Evolutionary conservation across 2,888 invertebrate species (phyloP), one percentile per base, ranked within the genome.

Genomic region (Pollenia angustigena): DNA sequence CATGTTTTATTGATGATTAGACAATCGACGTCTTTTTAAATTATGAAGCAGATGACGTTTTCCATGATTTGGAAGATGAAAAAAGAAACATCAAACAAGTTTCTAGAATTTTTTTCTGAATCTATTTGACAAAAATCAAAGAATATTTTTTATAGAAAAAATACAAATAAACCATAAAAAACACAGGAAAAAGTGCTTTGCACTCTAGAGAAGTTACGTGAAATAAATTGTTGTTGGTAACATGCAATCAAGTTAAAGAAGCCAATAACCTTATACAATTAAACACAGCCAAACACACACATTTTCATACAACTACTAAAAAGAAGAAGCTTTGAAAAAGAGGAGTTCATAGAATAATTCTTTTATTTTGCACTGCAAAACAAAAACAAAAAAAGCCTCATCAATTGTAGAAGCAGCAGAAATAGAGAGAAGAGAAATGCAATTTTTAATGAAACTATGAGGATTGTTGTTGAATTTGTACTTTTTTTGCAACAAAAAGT

Each of bases 251-350:
- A 78, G 84, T 87, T 81, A 87, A 81, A 84, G 74, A 87, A 84
- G 87, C 81, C 87, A 87, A 87, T 87, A 87, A 87, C 87, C 87
- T 87, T 84, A 81, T 84, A 74, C 69, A 84, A 52, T n/a, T 11
- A 64, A 42, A 80, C 16, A 76, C 84, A 81, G 84, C 86, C 75
- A 84, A 4, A 8, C 64, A 50, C 4, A 16, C 9, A 16, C 12
- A 81, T 72, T 54, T 40, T 48, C 50, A 62, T 50, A 79, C 40
- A 54, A 44, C 56, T 23, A 42, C 74, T 40, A 46, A 54, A 8
- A 58, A 72, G 72, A 48, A 48, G 23, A 58, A 46, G 32, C 54
- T 0, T 14, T 42, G 6, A 10, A n/a, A 87, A 84, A 68, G 71
- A 85, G 58, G 85, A 72, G 82, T 74, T 72, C 81, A 69, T 69